phyloP scores from a whole-genome alignment of 2,113 vertebrate species.

The Ciconia maguari region DNA sequence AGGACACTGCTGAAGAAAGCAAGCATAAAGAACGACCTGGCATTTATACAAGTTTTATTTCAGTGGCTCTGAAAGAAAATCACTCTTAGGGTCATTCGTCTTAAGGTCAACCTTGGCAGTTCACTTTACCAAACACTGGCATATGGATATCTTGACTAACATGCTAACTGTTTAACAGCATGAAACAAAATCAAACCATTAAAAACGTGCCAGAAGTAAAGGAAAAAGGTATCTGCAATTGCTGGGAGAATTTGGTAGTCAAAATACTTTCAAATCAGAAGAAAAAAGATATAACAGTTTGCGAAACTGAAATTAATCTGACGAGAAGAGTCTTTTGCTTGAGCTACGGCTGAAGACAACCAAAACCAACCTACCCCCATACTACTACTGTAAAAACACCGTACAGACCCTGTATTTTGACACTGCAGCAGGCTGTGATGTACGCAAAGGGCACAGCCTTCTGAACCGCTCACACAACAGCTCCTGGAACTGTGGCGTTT shows the following conservation, averaged over 20 bases:
- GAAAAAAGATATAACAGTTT: too few relatives aligned
- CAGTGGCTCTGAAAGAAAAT: neutral
- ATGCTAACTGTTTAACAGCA: neutral
- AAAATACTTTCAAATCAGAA: neutral
- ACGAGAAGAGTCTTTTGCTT: neutral
- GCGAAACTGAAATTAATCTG: neutral
- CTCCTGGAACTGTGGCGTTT: too few relatives aligned
- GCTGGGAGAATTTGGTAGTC: neutral
- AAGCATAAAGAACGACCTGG: too few relatives aligned
- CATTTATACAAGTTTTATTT: too few relatives aligned
- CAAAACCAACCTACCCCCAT: neutral
- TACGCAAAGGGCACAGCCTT: neutral
- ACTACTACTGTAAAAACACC: rapidly evolving
- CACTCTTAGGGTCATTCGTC: neutral
- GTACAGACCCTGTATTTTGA: rapidly evolving
- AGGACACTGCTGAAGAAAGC: neutral
- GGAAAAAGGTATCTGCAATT: neutral
- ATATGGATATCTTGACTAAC: neutral
- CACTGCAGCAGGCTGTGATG: rapidly evolving
- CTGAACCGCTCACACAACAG: rapidly evolving
- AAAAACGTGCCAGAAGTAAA: neutral
- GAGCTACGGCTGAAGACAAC: neutral
- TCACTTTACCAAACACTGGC: neutral
- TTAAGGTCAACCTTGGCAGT: neutral
- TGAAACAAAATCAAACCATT: neutral